Base-by-base conservation (phyloP, 2,113 vertebrate genomes). In the Macquaria ambigua region DNA sequence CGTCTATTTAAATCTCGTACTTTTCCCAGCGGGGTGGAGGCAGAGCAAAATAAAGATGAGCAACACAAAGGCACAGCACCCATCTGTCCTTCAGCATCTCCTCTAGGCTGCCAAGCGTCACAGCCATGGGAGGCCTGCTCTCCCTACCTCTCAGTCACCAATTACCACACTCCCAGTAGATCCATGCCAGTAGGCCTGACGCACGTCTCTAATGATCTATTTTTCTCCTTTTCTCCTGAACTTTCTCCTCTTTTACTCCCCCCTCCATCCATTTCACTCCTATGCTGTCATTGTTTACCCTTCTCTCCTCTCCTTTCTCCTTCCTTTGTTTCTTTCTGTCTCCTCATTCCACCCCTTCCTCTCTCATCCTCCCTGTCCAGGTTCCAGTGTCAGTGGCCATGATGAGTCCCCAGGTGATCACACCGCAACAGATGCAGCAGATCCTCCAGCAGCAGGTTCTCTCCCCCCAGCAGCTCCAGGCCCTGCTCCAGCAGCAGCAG, bases 391-490 rank as follows among this genome's bases (percentile, higher is more conserved):
- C 98, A 70, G 97, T 99, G 98, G 98, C 98, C 97, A 99, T 99
- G 98, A 99, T 99, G 98, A 99, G 97, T 95, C 98, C 98, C 95
- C 98, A 99, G 97, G 98, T 99, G 96, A 99, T 99, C 95, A 98
- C 98, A 88, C 98, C 98, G 86, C 97, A 99, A 95, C 98, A 99
- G 95, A 99, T 99, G 98, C 98, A 99, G 96, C 98, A 99, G 93
- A 98, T 99, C 92, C 98, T 99, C 82, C 98, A 99, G 95, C 98
- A 99, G 97, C 98, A 99, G 96, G 98, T 99, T 75, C 96, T 99
- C 61, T 99, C 98, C 91, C 98, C 98, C 0, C 98, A 99, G 95
- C 98, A 99, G 95, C 98, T 99, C 87, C 98, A 99, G 94, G 98
- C 98, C 61, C 97, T 99, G 90, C 97, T 99, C 80, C 98, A 99